Evolutionary conservation across 1,140 invertebrate genomes (phyloP).

Genomic region (Scylla paramamosain): DNA sequence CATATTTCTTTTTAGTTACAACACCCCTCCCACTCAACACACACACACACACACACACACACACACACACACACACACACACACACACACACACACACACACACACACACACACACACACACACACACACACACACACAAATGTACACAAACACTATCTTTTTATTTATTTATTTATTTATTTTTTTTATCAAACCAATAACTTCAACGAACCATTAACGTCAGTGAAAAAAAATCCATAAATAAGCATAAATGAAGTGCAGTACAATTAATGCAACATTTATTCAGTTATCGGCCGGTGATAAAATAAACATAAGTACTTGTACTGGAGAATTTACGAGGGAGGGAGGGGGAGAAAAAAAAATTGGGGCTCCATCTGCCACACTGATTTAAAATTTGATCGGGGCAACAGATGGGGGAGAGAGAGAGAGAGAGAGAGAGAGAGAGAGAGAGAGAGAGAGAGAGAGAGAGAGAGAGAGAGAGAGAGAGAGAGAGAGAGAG

Average conservation of each 20-base stretch:
- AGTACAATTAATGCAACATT: background rate
- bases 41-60: background rate
- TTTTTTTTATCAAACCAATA: background rate
- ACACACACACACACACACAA: background rate
- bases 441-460: background rate
- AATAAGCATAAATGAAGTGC: background rate
- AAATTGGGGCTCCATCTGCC: background rate
- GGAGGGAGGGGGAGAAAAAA: background rate
- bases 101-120: constrained; percentile 10
- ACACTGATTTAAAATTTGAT: constrained; percentile 14
- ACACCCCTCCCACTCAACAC: too few species aligned
- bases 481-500: constrained; percentile 3
- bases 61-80: background rate
- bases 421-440: too few species aligned
- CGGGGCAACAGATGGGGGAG: background rate
- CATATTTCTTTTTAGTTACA: background rate
- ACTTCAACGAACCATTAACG: background rate
- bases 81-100: constrained; percentile 3
- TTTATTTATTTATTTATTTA: too few species aligned
- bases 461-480: background rate
- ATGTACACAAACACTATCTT: too few species aligned
- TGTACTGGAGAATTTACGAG: background rate
- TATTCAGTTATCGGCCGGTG: background rate
- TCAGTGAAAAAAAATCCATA: background rate
- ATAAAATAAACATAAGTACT: constrained; percentile 24